These are phyloP conservation scores for Fragum fragum DNA, from an alignment of 2,888 invertebrate genomes.

Conservation along the genomic window DNA sequence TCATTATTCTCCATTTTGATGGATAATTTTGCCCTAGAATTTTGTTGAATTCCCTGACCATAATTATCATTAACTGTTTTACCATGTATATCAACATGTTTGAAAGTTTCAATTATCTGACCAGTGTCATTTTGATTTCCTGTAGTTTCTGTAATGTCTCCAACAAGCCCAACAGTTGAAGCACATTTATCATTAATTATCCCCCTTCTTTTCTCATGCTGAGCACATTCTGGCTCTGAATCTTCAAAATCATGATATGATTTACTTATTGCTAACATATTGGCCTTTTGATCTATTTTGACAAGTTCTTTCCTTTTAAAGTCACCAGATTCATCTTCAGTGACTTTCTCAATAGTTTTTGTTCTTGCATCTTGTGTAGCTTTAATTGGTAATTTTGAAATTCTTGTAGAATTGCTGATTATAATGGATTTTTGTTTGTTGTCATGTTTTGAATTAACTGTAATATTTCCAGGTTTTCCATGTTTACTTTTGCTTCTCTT, in stretches of 20 bases:
- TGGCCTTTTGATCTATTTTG: not conserved
- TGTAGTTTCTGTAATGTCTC: not conserved
- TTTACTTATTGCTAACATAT: slow-evolving; percentile 23
- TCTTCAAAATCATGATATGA: slow-evolving; percentile 56
- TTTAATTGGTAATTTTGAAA: not conserved
- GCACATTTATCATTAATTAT: not conserved
- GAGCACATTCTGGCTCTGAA: slow-evolving; percentile 64
- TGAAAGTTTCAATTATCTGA: no score
- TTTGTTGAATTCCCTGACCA: no score
- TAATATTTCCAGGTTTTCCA: not conserved
- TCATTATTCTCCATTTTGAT: no score
- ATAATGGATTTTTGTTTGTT: not conserved
- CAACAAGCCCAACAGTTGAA: not conserved
- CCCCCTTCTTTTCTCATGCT: slow-evolving; percentile 39
- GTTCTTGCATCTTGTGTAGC: not conserved
- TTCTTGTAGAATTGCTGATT: not conserved
- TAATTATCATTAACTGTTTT: no score
- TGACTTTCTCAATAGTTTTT: not conserved
- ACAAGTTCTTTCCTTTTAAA: not conserved
- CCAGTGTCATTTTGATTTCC: not conserved
- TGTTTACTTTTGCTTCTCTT: slow-evolving; percentile 33
- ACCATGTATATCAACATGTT: no score
- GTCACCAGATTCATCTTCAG: not conserved
- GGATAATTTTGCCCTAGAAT: not conserved
- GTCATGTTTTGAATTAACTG: not conserved